A percentile compares a stretch with the other conserved stretches of the same genome.
Evolutionary conservation across 64 coral and sea anemone genomes (phyloP).

Genomic region (Anthopleura sola): DNA sequence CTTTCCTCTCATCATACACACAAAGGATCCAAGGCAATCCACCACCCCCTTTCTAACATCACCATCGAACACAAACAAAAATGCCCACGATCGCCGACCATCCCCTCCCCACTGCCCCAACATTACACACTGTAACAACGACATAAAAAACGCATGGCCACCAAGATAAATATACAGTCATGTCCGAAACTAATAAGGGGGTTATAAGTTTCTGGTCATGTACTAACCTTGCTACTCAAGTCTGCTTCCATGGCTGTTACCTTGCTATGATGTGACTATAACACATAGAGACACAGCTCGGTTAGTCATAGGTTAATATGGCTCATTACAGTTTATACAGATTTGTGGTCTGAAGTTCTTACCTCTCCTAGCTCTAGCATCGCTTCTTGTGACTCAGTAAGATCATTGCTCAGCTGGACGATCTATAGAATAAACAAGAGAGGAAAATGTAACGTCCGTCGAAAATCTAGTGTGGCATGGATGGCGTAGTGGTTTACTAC

Average conservation of each 20-base stretch:
- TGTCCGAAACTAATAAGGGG: too few species aligned
- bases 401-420: constrained; percentile 49
- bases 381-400: constrained; percentile 30
- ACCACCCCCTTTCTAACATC: too few species aligned
- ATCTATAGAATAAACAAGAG: constrained; percentile 33
- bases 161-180: too few species aligned
- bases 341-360: not conserved
- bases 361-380: constrained; percentile 86
- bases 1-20: too few species aligned
- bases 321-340: not conserved
- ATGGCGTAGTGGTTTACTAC: too few species aligned
- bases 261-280: constrained; percentile 41
- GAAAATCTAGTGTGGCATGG: too few species aligned
- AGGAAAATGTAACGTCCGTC: too few species aligned
- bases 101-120: not conserved
- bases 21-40: too few species aligned
- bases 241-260: constrained; percentile 35
- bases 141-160: not conserved
- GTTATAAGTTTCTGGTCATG: too few species aligned
- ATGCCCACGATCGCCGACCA: too few species aligned
- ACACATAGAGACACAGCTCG: not conserved
- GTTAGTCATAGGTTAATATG: not conserved
- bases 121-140: not conserved
- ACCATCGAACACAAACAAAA: too few species aligned
- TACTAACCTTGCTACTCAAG: constrained; percentile 33